Evolutionary conservation across 2,797 vertebrate genomes (phyloP).

Genomic region (Notamacropus eugenii): DNA sequence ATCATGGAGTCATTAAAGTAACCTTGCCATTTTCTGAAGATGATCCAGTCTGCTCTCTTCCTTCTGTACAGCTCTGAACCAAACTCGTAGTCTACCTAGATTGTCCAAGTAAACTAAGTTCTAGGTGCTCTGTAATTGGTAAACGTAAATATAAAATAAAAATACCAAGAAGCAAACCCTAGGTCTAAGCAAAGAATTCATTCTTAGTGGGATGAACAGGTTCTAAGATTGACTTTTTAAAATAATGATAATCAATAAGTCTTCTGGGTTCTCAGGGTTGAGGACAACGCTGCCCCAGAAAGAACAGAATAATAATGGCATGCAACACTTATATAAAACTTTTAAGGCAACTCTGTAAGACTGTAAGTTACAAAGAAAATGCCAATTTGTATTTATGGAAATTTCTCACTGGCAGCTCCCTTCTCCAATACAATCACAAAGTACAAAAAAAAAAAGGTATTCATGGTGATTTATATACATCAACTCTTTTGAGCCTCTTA

Average conservation of each 20-base stretch:
- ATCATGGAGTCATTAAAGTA: neutral
- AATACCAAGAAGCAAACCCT: neutral
- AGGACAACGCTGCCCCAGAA: neutral
- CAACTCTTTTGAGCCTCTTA: neutral
- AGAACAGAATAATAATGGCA: neutral
- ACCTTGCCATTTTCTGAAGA: neutral
- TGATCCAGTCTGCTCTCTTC: neutral
- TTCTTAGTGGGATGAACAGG: neutral
- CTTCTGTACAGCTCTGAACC: neutral
- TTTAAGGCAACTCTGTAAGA: neutral
- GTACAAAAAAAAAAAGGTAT: neutral
- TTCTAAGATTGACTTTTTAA: neutral
- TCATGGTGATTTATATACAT: neutral
- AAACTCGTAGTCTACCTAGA: neutral
- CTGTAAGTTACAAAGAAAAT: neutral
- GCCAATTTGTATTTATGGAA: neutral
- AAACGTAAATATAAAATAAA: neutral
- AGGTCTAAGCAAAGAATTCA: neutral
- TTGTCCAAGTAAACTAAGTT: neutral
- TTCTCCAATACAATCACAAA: neutral
- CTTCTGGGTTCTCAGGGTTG: neutral
- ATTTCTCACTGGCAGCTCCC: neutral
- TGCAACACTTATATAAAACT: neutral
- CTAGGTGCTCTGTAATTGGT: neutral
- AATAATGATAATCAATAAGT: neutral